phyloP scores from a whole-genome alignment of 2,113 vertebrate genomes.

The Pantherophis guttatus region DNA sequence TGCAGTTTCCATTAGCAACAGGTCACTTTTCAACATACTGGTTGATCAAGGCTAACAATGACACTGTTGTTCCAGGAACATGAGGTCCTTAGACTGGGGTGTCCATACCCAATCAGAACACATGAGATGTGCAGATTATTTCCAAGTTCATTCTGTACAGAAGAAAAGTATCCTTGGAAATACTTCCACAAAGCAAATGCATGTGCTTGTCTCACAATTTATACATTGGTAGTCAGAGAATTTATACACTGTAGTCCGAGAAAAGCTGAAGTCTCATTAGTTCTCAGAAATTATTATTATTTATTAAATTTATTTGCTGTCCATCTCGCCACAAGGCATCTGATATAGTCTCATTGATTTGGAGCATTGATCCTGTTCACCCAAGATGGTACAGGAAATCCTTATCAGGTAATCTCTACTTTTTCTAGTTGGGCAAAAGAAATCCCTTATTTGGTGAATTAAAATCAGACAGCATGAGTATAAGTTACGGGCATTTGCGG shows the following conservation, averaged over 20 bases:
- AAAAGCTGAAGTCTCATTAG: neutral
- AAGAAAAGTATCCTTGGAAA: neutral
- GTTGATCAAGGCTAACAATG: neutral
- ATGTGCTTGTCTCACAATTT: neutral
- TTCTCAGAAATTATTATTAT: neutral
- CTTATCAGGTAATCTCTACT: neutral
- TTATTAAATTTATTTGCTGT: neutral
- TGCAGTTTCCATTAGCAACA: neutral
- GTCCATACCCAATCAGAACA: neutral
- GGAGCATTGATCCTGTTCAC: neutral
- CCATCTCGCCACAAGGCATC: neutral
- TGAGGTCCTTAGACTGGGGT: neutral
- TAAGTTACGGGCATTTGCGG: no score
- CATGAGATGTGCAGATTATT: neutral
- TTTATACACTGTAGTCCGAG: neutral
- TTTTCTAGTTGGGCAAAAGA: neutral
- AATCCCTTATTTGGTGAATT: neutral
- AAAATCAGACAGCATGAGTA: no score
- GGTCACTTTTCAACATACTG: neutral
- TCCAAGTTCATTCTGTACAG: neutral
- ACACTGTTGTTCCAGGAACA: neutral
- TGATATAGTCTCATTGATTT: neutral
- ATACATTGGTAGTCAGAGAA: neutral
- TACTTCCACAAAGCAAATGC: neutral
- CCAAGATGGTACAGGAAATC: neutral